These are phyloP conservation scores for Anneissia japonica DNA, from an alignment of 35 echinoderm and acorn worm species.

Conservation along the genomic window DNA sequence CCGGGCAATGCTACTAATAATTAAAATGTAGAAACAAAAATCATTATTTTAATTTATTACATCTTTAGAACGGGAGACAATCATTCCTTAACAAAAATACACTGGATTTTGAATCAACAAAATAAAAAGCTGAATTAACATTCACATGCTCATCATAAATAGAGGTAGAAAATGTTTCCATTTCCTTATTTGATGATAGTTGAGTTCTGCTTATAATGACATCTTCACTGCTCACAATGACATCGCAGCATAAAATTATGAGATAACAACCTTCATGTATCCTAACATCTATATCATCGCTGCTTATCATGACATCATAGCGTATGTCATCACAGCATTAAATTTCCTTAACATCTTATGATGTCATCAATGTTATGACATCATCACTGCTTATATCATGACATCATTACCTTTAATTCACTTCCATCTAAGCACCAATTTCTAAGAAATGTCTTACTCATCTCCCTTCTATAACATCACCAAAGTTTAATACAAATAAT, in stretches of 20 bases:
- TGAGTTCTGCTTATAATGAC: too few species aligned
- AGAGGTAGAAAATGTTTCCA: too few species aligned
- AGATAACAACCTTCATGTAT: background rate
- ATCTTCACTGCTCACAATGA: too few species aligned
- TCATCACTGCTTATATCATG: too few species aligned
- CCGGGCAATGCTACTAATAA: background rate
- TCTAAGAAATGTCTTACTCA: background rate
- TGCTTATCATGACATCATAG: background rate
- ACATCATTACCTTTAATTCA: too few species aligned
- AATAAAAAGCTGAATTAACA: too few species aligned
- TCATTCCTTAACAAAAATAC: background rate
- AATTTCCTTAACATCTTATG: background rate
- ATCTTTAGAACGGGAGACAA: background rate
- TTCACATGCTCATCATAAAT: too few species aligned
- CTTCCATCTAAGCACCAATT: background rate
- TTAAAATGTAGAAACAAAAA: background rate
- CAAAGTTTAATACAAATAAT: background rate
- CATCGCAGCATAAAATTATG: too few species aligned
- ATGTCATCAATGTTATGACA: background rate
- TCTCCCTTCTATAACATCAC: background rate
- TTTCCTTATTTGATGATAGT: too few species aligned
- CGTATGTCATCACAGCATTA: too few species aligned
- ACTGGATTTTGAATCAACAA: background rate
- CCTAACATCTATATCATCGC: background rate
- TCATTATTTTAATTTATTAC: background rate